These are phyloP conservation scores for Scolanthus callimorphus DNA, from an alignment of 92 coral and sea anemone species.

Conservation along the genomic window DNA sequence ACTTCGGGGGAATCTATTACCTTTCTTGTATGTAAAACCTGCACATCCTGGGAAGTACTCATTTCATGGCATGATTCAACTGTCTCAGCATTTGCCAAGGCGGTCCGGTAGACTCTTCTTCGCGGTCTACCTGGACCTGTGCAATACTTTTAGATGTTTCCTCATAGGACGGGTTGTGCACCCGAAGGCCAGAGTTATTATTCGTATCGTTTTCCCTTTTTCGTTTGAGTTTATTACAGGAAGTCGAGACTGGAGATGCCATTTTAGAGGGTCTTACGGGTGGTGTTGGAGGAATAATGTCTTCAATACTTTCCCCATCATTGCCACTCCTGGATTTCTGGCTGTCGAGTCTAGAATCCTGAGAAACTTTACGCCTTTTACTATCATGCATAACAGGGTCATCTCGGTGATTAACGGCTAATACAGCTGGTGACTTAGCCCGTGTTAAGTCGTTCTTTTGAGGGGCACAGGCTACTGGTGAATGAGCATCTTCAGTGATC, in stretches of 20 bases:
- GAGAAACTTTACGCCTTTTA: background rate
- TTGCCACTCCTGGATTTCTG: background rate
- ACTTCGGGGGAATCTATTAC: background rate
- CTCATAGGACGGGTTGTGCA: background rate
- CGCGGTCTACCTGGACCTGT: background rate
- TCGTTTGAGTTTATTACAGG: background rate
- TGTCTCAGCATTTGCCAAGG: background rate
- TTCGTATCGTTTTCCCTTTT: background rate
- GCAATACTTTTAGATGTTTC: background rate
- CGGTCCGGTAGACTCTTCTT: background rate
- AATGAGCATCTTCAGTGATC: background rate
- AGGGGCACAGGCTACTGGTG: background rate
- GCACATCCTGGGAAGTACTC: background rate
- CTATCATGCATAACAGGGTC: background rate
- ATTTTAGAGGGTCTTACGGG: background rate
- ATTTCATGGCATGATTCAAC: background rate
- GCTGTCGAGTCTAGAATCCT: background rate
- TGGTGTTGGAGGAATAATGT: constrained; percentile 4
- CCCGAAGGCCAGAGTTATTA: background rate
- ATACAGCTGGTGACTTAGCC: too few species aligned
- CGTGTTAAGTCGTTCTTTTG: too few species aligned
- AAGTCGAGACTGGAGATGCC: background rate
- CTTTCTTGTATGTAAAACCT: background rate
- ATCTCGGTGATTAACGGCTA: too few species aligned
- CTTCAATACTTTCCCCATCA: background rate